Conservation (phyloP, 2,113 vertebrate species). For the Peromyscus leucopus region DNA sequence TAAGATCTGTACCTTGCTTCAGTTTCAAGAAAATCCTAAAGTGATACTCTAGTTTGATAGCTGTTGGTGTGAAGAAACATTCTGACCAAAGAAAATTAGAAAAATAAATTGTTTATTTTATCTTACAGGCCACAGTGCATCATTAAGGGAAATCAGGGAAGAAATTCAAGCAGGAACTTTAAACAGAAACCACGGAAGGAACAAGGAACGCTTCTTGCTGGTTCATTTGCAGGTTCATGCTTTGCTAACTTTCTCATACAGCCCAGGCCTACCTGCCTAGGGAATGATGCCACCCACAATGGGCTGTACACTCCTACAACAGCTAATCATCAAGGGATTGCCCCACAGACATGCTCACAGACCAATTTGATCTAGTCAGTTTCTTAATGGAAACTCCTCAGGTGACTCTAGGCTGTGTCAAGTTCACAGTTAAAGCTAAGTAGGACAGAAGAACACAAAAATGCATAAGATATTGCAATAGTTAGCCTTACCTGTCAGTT, state of each 20-base stretch:
- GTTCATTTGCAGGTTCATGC: neutral
- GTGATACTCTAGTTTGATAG: neutral
- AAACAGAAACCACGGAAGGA: neutral
- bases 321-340: neutral
- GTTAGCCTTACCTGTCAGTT: neutral
- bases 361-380: neutral
- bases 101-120: neutral
- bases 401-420: neutral
- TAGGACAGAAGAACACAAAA: neutral
- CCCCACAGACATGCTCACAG: neutral
- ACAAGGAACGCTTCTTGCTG: too few species aligned
- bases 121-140: neutral
- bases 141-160: neutral
- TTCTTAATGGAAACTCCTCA: neutral
- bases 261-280: neutral
- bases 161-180: neutral
- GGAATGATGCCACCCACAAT: neutral
- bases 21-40: conserved; percentile 26
- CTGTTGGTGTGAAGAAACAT: neutral
- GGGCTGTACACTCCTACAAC: neutral
- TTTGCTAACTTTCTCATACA: neutral
- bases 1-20: neutral
- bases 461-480: neutral
- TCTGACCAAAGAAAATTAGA: neutral
- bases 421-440: neutral